These are phyloP conservation scores for Rhinogobio ventralis DNA, from an alignment of 2,797 vertebrate species.

Conservation along the genomic window DNA sequence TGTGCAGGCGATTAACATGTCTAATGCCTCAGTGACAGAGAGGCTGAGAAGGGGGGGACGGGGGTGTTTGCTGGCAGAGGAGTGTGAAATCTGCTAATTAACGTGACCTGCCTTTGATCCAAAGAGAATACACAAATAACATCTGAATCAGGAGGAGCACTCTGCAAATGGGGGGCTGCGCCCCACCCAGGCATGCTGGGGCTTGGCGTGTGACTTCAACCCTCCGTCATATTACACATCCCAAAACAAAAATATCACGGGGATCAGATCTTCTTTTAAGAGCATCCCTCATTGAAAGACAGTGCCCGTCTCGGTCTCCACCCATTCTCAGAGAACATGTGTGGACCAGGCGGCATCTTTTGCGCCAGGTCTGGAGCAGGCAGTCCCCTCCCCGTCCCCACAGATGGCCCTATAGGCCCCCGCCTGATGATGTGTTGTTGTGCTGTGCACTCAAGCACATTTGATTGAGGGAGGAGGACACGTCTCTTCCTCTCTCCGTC, in stretches of 20 bases:
- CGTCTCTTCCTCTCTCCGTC: slow-evolving; percentile 65
- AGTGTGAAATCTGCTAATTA: slow-evolving; percentile 80
- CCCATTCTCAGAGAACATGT: slow-evolving; percentile 39
- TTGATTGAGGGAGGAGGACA: slow-evolving; percentile 73
- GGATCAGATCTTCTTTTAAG: slow-evolving; percentile 23
- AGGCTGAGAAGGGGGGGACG: slow-evolving; percentile 45
- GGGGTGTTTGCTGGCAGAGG: slow-evolving; percentile 66
- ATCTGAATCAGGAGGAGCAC: slow-evolving; percentile 72
- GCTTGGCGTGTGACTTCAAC: slow-evolving; percentile 50
- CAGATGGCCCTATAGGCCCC: slow-evolving; percentile 78
- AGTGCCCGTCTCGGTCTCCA: background rate
- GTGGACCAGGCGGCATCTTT: slow-evolving; percentile 38
- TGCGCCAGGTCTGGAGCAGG: slow-evolving; percentile 45
- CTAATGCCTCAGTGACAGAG: slow-evolving; percentile 67
- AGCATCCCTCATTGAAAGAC: background rate
- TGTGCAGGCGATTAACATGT: slow-evolving; percentile 72
- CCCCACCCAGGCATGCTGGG: slow-evolving; percentile 54
- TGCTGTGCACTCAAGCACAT: slow-evolving; percentile 76
- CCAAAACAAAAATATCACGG: slow-evolving; percentile 52
- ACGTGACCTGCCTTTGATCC: slow-evolving; percentile 80
- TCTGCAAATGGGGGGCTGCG: slow-evolving; percentile 61
- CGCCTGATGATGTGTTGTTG: slow-evolving; percentile 76
- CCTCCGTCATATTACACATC: slow-evolving; percentile 34
- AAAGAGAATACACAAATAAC: slow-evolving; percentile 75
- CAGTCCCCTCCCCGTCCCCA: slow-evolving; percentile 60